Evolutionary conservation across 2,888 invertebrate species (phyloP).

Genomic region (Melieria crassipennis): DNA sequence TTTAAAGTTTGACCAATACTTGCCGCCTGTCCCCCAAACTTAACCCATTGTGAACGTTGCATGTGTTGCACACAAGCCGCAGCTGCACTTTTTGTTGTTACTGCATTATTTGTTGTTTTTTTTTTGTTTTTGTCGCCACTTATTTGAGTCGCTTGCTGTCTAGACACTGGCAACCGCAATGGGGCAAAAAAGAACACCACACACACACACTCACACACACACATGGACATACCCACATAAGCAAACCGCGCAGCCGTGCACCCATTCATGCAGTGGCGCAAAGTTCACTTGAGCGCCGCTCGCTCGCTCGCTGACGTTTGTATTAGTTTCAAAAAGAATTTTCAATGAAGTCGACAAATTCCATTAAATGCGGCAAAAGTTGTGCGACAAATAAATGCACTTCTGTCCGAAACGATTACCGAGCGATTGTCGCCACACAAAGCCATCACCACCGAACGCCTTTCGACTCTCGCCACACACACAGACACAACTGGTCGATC

Average conservation of each 20-base stretch:
- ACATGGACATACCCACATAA: not conserved
- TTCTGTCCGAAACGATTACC: slow-evolving; percentile 12
- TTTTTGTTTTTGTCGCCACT: too few relatives aligned
- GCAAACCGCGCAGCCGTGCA: not conserved
- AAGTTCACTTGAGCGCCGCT: not conserved
- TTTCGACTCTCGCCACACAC: too few relatives aligned
- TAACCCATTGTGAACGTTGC: too few relatives aligned
- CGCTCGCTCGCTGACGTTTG: not conserved
- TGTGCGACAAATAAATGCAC: slow-evolving; percentile 14
- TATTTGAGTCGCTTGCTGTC: not conserved
- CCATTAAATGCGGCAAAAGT: slow-evolving; percentile 21
- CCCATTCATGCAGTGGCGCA: not conserved
- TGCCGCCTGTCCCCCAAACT: too few relatives aligned
- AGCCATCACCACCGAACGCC: too few relatives aligned
- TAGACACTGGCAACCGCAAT: slow-evolving; percentile 24
- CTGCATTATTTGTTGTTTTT: too few relatives aligned
- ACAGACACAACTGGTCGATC: too few relatives aligned
- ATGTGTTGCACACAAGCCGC: too few relatives aligned
- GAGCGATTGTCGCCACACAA: not conserved
- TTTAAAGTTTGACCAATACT: too few relatives aligned
- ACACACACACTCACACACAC: not conserved
- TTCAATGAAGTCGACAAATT: slow-evolving; percentile 31
- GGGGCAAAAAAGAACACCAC: not conserved
- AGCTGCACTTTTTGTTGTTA: too few relatives aligned
- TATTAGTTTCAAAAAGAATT: slow-evolving; percentile 31